These are phyloP conservation scores for Drosophila paulistorum DNA, from an alignment of 1,140 invertebrate genomes.

Conservation along the genomic window DNA sequence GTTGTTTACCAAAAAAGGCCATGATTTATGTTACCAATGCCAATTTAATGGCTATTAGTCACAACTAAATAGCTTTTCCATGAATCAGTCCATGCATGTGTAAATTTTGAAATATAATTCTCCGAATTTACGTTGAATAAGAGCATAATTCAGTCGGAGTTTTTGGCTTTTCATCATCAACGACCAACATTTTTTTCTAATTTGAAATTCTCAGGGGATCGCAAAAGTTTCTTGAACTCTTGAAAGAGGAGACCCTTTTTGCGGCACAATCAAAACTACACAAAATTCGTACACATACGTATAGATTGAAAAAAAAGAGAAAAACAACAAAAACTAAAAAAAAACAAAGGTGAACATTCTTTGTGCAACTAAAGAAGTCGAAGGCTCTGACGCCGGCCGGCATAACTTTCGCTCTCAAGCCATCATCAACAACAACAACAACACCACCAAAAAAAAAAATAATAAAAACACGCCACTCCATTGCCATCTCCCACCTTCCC, in stretches of 20 bases:
- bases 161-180: conserved; percentile 19
- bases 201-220: conserved; percentile 55
- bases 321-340: conserved; percentile 12
- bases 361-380: conserved; percentile 12
- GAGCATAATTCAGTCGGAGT: conserved; percentile 50
- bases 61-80: conserved; percentile 14
- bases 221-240: conserved; percentile 75
- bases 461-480: conserved; percentile 39
- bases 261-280: conserved; percentile 37
- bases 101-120: conserved; percentile 4
- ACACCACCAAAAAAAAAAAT: not conserved
- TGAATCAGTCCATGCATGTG: conserved; percentile 30
- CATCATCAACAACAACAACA: conserved; percentile 55
- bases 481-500: conserved; percentile 26
- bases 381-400: conserved; percentile 18
- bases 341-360: conserved; percentile 63
- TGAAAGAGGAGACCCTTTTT: conserved; percentile 36
- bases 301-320: conserved; percentile 30
- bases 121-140: conserved; percentile 16
- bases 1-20: not conserved
- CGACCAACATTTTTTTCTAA: conserved; percentile 46
- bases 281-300: conserved; percentile 9
- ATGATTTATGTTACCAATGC: conserved; percentile 65
- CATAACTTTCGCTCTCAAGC: conserved; percentile 73
- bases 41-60: conserved; percentile 25